A percentile compares a stretch with the other conserved stretches of the same genome.
Conservation (phyloP, 2,888 invertebrate genomes). For the Nasonovia ribisnigri region DNA sequence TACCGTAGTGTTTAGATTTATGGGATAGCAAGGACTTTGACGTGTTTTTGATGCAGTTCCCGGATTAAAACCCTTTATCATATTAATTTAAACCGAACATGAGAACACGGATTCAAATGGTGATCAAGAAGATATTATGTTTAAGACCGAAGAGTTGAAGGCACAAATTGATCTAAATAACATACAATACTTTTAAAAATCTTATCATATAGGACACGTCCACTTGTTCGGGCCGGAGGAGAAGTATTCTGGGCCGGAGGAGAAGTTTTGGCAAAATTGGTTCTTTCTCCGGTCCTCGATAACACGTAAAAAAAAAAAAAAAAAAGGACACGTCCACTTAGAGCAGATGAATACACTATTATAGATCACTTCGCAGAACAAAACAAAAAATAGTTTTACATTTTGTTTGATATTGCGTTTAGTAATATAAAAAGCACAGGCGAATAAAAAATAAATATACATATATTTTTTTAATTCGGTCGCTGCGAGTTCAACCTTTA, state of each 20-base stretch:
- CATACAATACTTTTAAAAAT: background rate
- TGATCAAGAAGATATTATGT: background rate
- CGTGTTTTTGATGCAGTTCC: background rate
- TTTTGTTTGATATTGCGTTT: background rate
- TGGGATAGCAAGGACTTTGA: background rate
- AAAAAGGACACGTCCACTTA: background rate
- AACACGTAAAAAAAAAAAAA: too few relatives aligned
- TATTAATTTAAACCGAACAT: background rate
- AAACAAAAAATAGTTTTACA: background rate
- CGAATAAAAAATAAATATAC: background rate
- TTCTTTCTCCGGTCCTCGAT: too few relatives aligned
- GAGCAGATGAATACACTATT: background rate
- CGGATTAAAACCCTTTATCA: background rate
- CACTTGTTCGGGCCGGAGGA: too few relatives aligned
- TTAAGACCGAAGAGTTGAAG: background rate
- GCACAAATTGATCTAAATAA: background rate
- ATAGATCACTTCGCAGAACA: background rate
- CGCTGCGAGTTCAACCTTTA: background rate
- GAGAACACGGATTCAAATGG: background rate
- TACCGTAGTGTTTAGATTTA: background rate
- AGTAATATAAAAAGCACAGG: background rate
- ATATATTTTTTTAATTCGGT: background rate
- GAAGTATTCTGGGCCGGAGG: too few relatives aligned
- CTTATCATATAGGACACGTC: background rate
- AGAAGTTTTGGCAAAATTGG: too few relatives aligned